These are phyloP conservation scores for Eupithecia dodoneata DNA, from an alignment of 2,888 invertebrate genomes.

Conservation along the genomic window DNA sequence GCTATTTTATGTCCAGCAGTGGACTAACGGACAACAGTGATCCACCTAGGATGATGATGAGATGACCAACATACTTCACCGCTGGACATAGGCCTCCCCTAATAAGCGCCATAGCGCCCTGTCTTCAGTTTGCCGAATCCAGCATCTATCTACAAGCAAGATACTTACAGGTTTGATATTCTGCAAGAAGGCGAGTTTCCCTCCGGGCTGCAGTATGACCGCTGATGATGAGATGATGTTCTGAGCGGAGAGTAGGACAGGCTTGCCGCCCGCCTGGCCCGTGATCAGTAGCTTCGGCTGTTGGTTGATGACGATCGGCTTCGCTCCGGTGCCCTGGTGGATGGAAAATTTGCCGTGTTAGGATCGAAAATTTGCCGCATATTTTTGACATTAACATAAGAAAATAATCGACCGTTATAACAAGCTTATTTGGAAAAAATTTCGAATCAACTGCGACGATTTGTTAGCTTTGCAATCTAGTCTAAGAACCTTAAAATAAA, in stretches of 20 bases:
- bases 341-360: neutral
- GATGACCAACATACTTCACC: no score
- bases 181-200: conserved; percentile 82
- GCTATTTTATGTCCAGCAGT: no score
- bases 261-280: conserved; percentile 72
- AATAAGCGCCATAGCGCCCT: no score
- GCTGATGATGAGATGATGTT: conserved; percentile 75
- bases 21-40: no score
- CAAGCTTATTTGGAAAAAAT: no score
- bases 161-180: conserved; percentile 75
- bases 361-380: neutral
- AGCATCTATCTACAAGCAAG: no score
- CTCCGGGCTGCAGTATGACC: conserved; percentile 77
- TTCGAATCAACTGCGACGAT: no score
- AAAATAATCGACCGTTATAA: neutral
- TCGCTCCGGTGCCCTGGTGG: conserved; percentile 66
- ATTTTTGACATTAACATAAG: neutral
- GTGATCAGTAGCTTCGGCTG: conserved; percentile 74
- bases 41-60: no score
- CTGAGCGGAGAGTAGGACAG: conserved; percentile 71
- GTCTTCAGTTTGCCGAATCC: no score
- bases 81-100: no score
- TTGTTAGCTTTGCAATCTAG: no score
- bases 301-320: conserved; percentile 78
- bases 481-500: no score